Conservation (phyloP, 2,888 invertebrate species). For the Parthenolecanium corni region DNA sequence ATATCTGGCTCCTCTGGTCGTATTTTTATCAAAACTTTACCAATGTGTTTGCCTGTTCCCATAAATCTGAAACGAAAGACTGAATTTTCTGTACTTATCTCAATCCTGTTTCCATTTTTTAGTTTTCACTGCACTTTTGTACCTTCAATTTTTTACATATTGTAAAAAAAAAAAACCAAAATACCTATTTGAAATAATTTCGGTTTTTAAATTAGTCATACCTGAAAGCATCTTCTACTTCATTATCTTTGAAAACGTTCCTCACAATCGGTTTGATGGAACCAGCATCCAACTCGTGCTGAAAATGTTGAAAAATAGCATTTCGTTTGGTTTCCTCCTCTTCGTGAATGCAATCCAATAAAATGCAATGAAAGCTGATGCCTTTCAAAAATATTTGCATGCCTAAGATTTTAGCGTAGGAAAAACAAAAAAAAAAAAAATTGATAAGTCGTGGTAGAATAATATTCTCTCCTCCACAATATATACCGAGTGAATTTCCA, state of each 20-base stretch:
- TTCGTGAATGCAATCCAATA: slow-evolving; percentile 47
- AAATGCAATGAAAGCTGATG: slow-evolving; percentile 43
- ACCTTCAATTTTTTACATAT: too few relatives aligned
- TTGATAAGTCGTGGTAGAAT: neutral
- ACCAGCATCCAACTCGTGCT: slow-evolving; percentile 44
- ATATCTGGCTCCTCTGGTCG: neutral
- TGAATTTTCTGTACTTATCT: too few relatives aligned
- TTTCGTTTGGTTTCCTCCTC: slow-evolving; percentile 41
- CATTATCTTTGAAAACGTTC: slow-evolving; percentile 1
- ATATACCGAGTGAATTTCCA: neutral
- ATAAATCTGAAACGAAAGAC: slow-evolving; percentile 5
- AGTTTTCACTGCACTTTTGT: too few relatives aligned
- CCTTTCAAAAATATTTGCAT: slow-evolving; percentile 40
- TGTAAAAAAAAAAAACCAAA: too few relatives aligned
- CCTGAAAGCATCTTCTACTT: slow-evolving; percentile 17
- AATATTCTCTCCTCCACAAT: neutral
- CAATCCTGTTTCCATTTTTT: too few relatives aligned
- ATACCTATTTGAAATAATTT: too few relatives aligned
- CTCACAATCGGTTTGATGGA: slow-evolving; percentile 43
- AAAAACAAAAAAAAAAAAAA: neutral
- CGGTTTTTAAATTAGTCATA: neutral
- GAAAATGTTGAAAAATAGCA: slow-evolving; percentile 41
- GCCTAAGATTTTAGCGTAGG: slow-evolving; percentile 37
- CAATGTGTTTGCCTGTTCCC: slow-evolving; percentile 19
- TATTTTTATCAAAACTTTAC: slow-evolving; percentile 16